A percentile compares a stretch with the other conserved stretches of the same genome.
phyloP scores from a whole-genome alignment of 2,797 vertebrate species.

The Heteromormyrus szaboi region DNA sequence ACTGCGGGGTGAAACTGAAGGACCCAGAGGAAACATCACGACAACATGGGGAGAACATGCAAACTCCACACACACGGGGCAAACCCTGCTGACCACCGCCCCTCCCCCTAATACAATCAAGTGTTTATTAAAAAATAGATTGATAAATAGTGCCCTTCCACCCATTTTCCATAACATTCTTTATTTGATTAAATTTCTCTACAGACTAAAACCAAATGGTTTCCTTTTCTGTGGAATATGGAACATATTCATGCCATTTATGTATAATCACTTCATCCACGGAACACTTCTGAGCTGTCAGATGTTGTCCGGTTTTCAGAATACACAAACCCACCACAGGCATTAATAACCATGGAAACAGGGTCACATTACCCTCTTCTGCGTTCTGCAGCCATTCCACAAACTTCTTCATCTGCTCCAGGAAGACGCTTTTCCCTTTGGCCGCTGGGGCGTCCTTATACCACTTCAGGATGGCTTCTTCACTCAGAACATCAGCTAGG shows the following conservation, averaged over 20 bases:
- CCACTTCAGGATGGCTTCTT: conserved; percentile 86
- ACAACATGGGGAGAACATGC: background rate
- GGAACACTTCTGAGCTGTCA: background rate
- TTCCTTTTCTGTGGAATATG: background rate
- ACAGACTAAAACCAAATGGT: background rate
- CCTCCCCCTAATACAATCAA: background rate
- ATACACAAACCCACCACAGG: background rate
- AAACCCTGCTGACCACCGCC: background rate
- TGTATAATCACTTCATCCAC: background rate
- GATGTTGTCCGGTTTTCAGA: background rate
- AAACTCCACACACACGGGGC: background rate
- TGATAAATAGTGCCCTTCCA: background rate
- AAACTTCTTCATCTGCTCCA: conserved; percentile 91
- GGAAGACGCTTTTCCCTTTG: conserved; percentile 86
- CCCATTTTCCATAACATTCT: background rate
- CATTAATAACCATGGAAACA: background rate
- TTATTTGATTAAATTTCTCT: background rate
- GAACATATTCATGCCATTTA: background rate
- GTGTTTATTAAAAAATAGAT: background rate
- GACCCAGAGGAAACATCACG: background rate
- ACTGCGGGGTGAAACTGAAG: background rate
- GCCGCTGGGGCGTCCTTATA: conserved; percentile 80
- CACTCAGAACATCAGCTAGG: conserved; percentile 82
- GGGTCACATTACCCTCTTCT: conserved; percentile 74
- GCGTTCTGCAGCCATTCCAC: conserved; percentile 88